Conservation (phyloP, 1,140 invertebrate genomes). For the Luehdorfia chinensis region DNA sequence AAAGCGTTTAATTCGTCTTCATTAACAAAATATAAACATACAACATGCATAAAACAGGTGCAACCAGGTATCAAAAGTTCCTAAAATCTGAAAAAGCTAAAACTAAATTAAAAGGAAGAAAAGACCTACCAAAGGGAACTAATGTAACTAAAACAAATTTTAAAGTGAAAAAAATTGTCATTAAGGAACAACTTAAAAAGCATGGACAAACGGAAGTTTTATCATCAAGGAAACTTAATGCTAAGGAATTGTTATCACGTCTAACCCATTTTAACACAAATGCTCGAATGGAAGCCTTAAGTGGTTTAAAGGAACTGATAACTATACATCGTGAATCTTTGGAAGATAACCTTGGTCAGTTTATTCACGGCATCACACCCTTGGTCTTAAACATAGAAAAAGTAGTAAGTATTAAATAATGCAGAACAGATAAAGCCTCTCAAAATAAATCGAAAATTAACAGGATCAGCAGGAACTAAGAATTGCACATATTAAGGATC, state of each 20-base stretch:
- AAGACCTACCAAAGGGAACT: constrained; percentile 85
- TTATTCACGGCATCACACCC: constrained; percentile 83
- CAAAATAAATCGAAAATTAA: too few species aligned
- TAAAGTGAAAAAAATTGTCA: constrained; percentile 91
- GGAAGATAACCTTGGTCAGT: constrained; percentile 79
- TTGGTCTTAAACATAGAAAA: constrained; percentile 85
- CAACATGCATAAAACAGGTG: constrained; percentile 64
- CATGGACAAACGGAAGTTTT: constrained; percentile 79
- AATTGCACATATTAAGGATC: too few species aligned
- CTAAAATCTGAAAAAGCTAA: constrained; percentile 87
- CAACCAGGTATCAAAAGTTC: constrained; percentile 81
- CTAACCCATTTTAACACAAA: constrained; percentile 88
- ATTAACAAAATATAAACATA: neutral
- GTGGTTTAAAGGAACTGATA: constrained; percentile 84
- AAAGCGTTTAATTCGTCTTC: too few species aligned
- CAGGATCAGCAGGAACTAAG: too few species aligned
- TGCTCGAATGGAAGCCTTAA: constrained; percentile 82
- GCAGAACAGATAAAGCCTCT: constrained; percentile 5
- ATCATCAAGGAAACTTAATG: constrained; percentile 85
- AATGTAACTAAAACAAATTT: constrained; percentile 93
- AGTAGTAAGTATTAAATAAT: constrained; percentile 62
- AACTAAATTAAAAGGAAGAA: constrained; percentile 84
- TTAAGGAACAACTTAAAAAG: constrained; percentile 86
- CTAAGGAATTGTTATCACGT: constrained; percentile 86
- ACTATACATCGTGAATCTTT: constrained; percentile 76